Conservation (phyloP, 2,113 vertebrate genomes). For the Psilopsiagon aurifrons region DNA sequence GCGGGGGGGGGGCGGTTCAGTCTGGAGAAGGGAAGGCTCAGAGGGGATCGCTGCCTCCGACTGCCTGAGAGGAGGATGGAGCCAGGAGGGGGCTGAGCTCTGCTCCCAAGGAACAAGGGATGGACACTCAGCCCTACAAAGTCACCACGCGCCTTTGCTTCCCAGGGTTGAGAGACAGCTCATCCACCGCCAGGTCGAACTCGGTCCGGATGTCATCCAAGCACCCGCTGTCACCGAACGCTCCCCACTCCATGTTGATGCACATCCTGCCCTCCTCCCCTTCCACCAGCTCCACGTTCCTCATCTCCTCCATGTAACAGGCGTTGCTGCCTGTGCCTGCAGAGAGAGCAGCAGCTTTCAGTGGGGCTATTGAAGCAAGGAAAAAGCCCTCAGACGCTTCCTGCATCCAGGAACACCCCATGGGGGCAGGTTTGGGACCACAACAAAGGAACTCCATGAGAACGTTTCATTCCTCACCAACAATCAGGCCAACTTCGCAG, state of each 20-base stretch:
- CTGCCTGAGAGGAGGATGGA: neutral
- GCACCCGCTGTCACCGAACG: constrained; percentile 90
- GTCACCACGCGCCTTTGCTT: constrained; percentile 84
- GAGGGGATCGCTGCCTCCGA: neutral
- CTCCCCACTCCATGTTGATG: constrained; percentile 97
- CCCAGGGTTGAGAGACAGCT: constrained; percentile 84
- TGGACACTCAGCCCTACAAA: neutral
- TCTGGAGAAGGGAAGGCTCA: neutral
- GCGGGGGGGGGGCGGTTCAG: neutral
- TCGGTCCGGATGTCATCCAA: constrained; percentile 86
- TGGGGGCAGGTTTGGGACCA: accelerated
- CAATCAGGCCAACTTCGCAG: constrained; percentile 95
- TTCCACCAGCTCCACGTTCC: constrained; percentile 89
- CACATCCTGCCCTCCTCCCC: constrained; percentile 92
- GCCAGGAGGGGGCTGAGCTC: neutral
- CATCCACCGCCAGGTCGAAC: constrained; percentile 87
- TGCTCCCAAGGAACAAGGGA: neutral
- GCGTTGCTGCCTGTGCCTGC: constrained; percentile 93
- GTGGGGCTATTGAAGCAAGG: accelerated
- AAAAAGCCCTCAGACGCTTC: neutral
- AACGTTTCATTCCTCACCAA: constrained; percentile 78
- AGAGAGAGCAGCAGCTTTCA: neutral
- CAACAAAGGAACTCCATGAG: accelerated
- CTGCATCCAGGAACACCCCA: neutral
- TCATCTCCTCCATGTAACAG: constrained; percentile 99